Conservation (phyloP, 2,797 vertebrate genomes). For the Danionella dracula region DNA sequence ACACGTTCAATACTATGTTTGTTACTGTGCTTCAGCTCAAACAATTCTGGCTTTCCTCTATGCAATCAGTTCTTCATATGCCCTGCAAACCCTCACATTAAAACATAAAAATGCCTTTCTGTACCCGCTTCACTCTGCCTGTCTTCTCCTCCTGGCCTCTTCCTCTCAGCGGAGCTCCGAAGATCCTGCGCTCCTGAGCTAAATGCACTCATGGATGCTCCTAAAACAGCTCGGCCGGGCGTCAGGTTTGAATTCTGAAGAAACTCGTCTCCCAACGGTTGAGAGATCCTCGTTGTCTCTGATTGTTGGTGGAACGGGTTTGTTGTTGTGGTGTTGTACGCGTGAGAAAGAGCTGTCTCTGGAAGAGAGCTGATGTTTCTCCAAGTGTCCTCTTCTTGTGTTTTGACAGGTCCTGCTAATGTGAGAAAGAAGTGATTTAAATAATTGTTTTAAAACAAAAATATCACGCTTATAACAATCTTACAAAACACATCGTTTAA, state of each 20-base stretch:
- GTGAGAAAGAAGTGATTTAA: not conserved
- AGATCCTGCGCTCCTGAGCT: not conserved
- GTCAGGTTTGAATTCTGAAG: not conserved
- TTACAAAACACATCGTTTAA: too few relatives aligned
- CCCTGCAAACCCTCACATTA: too few relatives aligned
- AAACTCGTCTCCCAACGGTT: not conserved
- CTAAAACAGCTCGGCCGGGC: not conserved
- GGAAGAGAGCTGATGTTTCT: not conserved
- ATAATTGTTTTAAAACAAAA: too few relatives aligned
- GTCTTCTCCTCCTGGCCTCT: constrained; percentile 50
- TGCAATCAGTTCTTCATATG: too few relatives aligned
- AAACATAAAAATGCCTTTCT: too few relatives aligned
- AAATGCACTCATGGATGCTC: not conserved
- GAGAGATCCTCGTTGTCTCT: not conserved
- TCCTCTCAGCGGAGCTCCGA: constrained; percentile 45
- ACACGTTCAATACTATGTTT: too few relatives aligned
- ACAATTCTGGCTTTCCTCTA: too few relatives aligned
- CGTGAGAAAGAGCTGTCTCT: not conserved
- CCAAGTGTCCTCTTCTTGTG: constrained; percentile 2
- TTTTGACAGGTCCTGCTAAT: not conserved
- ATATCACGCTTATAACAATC: too few relatives aligned
- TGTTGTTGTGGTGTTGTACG: not conserved
- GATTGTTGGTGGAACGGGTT: not conserved
- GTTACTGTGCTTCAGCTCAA: too few relatives aligned
- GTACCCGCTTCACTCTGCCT: constrained; percentile 18